Evolutionary conservation across 2,113 vertebrate species (phyloP).

Genomic region (Empidonax alnorum): DNA sequence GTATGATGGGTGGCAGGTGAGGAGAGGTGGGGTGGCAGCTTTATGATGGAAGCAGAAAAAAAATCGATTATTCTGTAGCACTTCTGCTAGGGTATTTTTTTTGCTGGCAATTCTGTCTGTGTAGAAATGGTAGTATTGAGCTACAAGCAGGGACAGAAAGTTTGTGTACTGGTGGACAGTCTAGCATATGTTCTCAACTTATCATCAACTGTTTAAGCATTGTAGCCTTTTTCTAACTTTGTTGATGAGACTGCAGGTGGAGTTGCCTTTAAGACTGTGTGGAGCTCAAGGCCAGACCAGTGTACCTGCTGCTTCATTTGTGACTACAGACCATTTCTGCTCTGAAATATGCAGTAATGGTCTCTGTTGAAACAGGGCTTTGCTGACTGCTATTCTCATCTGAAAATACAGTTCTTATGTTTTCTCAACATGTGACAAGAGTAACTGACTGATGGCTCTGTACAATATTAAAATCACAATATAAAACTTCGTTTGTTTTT

Average conservation of each 20-base stretch:
- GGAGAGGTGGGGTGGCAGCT: background rate
- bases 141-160: background rate
- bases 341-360: background rate
- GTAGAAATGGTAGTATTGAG: background rate
- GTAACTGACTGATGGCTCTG: background rate
- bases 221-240: background rate
- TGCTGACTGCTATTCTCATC: background rate
- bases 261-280: background rate
- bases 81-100: background rate
- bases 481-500: background rate
- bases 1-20: background rate
- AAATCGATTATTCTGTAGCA: background rate
- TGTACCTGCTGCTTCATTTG: background rate
- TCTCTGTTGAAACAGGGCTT: background rate
- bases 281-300: background rate
- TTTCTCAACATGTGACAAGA: background rate
- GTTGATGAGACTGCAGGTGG: background rate
- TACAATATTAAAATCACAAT: background rate
- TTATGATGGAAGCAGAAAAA: background rate
- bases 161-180: background rate
- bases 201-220: background rate
- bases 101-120: background rate
- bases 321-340: background rate
- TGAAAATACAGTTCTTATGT: background rate
- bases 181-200: background rate